phyloP scores from a whole-genome alignment of 2,113 vertebrate species.

The Turnix velox region DNA sequence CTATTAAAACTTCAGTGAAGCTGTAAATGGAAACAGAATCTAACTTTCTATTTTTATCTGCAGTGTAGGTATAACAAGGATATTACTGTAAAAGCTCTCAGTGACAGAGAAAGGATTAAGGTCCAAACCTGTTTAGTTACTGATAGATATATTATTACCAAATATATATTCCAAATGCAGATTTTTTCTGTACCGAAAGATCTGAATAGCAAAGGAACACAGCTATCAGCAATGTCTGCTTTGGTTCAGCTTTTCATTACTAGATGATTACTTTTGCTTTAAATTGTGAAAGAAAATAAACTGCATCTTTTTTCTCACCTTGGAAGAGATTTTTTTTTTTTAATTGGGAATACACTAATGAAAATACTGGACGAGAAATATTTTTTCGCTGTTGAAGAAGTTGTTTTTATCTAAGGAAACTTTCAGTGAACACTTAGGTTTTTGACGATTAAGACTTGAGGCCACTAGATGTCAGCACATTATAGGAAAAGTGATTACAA shows the following conservation, averaged over 20 bases:
- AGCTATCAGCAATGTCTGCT: neutral
- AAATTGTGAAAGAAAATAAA: neutral
- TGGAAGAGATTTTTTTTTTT: neutral
- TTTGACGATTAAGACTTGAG: neutral
- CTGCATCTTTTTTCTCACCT: neutral
- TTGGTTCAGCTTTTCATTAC: neutral
- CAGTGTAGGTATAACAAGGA: neutral
- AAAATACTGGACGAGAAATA: neutral
- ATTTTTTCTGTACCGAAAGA: neutral
- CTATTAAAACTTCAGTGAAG: neutral
- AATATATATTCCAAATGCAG: neutral
- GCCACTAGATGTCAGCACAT: conserved; percentile 60
- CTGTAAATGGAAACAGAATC: neutral
- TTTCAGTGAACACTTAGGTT: neutral
- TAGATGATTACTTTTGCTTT: neutral
- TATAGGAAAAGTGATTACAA: neutral
- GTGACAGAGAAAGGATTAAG: neutral
- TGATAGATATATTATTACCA: neutral
- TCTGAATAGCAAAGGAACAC: neutral
- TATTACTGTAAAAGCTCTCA: neutral
- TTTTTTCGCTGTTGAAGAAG: neutral
- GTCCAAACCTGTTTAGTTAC: neutral
- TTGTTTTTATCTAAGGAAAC: neutral
- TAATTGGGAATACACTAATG: neutral
- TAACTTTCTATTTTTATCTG: neutral